phyloP scores from a whole-genome alignment of 2,797 vertebrate genomes.

The Rhadinocentrus ornatus region DNA sequence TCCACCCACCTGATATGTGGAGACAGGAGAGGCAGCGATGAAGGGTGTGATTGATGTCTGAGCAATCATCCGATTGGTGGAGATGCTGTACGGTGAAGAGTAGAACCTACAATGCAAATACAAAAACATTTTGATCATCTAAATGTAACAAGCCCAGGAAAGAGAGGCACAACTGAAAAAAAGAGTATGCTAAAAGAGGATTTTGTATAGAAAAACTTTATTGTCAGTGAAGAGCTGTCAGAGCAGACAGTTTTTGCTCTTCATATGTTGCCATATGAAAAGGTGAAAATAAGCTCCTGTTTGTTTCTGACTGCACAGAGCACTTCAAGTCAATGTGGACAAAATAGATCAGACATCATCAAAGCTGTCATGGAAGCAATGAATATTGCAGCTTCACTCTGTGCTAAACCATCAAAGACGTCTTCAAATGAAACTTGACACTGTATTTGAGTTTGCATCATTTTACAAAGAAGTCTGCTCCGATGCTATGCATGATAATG shows the following conservation, averaged over 20 bases:
- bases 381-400: constrained; percentile 60
- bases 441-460: constrained; percentile 44
- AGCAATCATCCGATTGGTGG: constrained; percentile 99
- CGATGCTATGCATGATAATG: constrained; percentile 63
- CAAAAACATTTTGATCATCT: constrained; percentile 16
- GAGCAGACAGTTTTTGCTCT: background rate
- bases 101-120: constrained; percentile 89
- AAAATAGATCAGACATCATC: constrained; percentile 63
- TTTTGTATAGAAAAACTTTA: background rate
- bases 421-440: constrained; percentile 58
- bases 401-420: constrained; percentile 53
- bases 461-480: constrained; percentile 55
- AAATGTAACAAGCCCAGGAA: background rate
- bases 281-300: constrained; percentile 37
- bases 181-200: background rate
- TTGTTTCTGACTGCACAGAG: constrained; percentile 35
- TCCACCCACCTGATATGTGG: constrained; percentile 95
- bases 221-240: background rate
- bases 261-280: constrained; percentile 14
- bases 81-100: constrained; percentile 98
- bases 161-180: background rate
- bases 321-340: constrained; percentile 47
- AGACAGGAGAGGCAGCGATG: constrained; percentile 98
- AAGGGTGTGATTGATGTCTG: constrained; percentile 99
- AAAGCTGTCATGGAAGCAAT: constrained; percentile 65